These are phyloP conservation scores for Diphyllodes magnificus DNA, from an alignment of 2,113 vertebrate genomes.

Conservation along the genomic window DNA sequence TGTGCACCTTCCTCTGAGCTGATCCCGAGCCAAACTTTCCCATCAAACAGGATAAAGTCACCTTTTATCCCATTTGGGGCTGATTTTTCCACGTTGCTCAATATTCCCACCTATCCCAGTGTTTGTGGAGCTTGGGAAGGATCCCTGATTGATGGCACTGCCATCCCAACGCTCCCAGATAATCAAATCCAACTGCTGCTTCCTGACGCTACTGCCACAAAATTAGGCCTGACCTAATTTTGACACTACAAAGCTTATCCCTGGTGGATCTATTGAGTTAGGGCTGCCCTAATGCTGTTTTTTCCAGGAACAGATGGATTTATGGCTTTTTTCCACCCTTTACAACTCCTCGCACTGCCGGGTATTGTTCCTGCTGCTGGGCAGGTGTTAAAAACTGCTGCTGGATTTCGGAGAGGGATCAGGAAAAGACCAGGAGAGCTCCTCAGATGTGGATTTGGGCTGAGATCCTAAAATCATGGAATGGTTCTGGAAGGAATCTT, in stretches of 20 bases:
- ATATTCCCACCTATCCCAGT: background rate
- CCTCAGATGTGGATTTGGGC: background rate
- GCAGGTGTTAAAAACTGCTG: background rate
- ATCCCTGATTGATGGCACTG: background rate
- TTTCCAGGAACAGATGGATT: background rate
- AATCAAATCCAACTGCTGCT: background rate
- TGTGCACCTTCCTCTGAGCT: background rate
- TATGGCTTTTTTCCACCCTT: background rate
- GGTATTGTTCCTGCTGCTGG: background rate
- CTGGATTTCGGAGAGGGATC: background rate
- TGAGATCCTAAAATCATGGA: background rate
- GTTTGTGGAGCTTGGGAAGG: background rate
- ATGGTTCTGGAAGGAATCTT: background rate
- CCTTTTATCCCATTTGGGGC: background rate
- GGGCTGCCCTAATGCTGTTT: background rate
- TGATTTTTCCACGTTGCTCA: background rate
- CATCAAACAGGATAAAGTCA: background rate
- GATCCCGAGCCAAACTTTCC: fast-evolving
- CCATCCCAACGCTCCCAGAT: background rate
- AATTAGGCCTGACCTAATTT: background rate
- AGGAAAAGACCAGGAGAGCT: background rate
- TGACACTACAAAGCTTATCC: background rate
- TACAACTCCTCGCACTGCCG: background rate
- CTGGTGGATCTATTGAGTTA: background rate
- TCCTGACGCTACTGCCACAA: background rate